Base-by-base conservation (phyloP, 2,888 invertebrate genomes). In the Caenorhabditis sp. region DNA sequence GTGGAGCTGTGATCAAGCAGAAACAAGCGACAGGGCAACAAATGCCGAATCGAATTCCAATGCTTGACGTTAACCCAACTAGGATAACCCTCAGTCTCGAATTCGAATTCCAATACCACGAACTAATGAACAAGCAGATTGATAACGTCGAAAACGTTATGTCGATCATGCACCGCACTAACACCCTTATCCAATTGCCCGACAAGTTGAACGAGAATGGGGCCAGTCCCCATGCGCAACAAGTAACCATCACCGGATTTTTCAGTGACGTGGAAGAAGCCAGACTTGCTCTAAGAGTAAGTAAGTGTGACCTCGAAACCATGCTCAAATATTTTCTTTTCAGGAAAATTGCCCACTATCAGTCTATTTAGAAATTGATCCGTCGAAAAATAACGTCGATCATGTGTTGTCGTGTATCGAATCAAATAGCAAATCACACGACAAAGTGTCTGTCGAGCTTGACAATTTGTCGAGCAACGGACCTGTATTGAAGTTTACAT, bases 41-140 rank as follows among this genome's bases (percentile, higher is more conserved):
- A 36, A 50, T 69, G 21, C 69, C 73, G 2, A 36, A 65, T 17
- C 59, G 54, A 51, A 68, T 73, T 21, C 53, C 50, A 58, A 73
- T 69, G 73, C 64, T 69, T 49, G 73, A 73, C 43, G 64, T 69
- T 61, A 69, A 73, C 66, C 73, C 73, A 62, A 73, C 68, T 66
- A 68, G 60, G 66, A 66, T 73, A 62, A 73, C 73, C 36, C 65
- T 73, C 43, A 69, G 66, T 53, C 58, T 73, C 23, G 69, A 73
- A 27, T 51, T 68, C 43, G 69, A 73, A 37, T 57, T 51, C 36
- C 65, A 73, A 31, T 68, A 73, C 55, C 66, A 66, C 62, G 36
- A 37, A 50, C 58, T 69, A 62, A 69, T 69, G 73, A 59, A 57
- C 12, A 69, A 59, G 66, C 62, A 10, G 23, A 50, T 58, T 24